Conservation (phyloP, 2,113 vertebrate species). For the Malaclemys terrapin region DNA sequence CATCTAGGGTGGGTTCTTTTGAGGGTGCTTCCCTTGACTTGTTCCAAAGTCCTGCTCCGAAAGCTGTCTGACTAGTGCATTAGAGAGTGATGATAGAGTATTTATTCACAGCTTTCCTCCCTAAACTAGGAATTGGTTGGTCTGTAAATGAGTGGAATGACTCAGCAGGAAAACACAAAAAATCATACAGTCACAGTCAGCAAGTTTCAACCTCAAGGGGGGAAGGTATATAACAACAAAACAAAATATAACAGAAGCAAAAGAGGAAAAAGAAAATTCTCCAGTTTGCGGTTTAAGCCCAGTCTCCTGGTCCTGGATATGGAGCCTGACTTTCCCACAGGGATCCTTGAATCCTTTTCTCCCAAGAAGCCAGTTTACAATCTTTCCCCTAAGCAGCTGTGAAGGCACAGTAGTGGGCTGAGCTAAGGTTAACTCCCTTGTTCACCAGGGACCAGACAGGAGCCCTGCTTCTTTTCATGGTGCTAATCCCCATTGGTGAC, state of each 20-base stretch:
- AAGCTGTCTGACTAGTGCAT: background rate
- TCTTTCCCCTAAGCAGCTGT: background rate
- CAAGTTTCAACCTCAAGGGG: background rate
- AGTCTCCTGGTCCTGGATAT: background rate
- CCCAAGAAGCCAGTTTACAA: background rate
- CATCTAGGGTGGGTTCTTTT: background rate
- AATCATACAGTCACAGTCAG: background rate
- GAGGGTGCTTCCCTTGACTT: background rate
- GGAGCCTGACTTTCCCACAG: background rate
- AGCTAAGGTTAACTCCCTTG: background rate
- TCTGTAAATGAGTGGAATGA: background rate
- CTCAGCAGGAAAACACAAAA: background rate
- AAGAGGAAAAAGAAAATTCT: background rate
- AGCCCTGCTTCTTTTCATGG: background rate
- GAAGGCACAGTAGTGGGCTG: background rate
- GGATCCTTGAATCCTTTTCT: background rate
- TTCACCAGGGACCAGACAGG: background rate
- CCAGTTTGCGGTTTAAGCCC: background rate
- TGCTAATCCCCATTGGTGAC: background rate
- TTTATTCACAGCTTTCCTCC: background rate
- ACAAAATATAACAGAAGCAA: background rate
- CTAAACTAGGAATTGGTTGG: background rate
- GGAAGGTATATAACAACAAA: background rate
- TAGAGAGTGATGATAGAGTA: background rate
- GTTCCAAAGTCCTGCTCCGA: slow-evolving; percentile 33